Percentiles rank a stretch among this genome's conserved stretches.
Evolutionary conservation across 2,797 vertebrate species (phyloP).

Genomic region (Sibirionetta formosa): DNA sequence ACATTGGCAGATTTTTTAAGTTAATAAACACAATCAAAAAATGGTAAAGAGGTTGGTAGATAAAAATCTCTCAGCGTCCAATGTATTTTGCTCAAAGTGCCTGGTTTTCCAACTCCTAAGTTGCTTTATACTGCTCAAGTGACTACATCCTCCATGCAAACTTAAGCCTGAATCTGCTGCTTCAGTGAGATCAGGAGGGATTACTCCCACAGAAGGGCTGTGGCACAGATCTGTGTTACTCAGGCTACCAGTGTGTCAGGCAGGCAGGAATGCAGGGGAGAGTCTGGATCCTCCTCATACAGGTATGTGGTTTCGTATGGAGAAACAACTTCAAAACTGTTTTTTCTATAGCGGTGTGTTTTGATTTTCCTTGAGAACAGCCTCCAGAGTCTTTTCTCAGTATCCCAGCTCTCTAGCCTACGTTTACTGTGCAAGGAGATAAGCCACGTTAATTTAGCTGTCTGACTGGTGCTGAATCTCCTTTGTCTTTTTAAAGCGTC

Average conservation of each 20-base stretch:
- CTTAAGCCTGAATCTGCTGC: background rate
- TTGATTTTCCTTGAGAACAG: background rate
- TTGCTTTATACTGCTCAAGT: background rate
- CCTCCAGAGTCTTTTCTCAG: background rate
- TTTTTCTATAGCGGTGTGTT: background rate
- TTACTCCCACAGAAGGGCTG: background rate
- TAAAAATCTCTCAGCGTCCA: background rate
- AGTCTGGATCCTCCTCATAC: background rate
- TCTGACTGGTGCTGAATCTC: background rate
- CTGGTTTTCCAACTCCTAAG: background rate
- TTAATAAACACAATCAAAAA: background rate
- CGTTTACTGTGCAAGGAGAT: background rate
- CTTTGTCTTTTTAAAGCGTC: background rate
- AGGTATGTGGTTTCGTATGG: background rate
- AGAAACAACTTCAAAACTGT: background rate
- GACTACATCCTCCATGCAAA: background rate
- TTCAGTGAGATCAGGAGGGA: background rate
- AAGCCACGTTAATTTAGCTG: background rate
- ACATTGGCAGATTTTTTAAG: background rate
- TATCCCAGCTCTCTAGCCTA: background rate
- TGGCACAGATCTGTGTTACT: background rate
- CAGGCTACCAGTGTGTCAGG: fast-evolving
- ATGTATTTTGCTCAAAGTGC: background rate
- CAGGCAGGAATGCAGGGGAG: background rate
- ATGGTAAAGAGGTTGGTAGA: background rate